A percentile compares a stretch with the other conserved stretches of the same genome.
Conservation (phyloP, 2,888 invertebrate species). For the Ecdyonurus torrentis region DNA sequence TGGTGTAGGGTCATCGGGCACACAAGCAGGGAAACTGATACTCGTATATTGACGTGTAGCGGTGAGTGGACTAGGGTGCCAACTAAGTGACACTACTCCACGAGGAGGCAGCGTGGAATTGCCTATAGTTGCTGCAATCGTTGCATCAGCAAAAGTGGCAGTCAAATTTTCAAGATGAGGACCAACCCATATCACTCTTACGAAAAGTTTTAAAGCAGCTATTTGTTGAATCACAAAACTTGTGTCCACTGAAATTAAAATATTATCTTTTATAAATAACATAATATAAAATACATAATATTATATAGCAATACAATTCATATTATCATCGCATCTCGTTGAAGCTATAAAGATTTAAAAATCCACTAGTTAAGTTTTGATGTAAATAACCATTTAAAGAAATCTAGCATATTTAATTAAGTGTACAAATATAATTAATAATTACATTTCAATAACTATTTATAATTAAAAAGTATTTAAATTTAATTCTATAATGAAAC, state of each 20-base stretch:
- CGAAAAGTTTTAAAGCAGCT: slow-evolving; percentile 35
- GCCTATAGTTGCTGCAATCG: not conserved
- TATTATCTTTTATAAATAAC: too few species aligned
- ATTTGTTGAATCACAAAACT: slow-evolving; percentile 42
- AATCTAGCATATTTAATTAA: too few species aligned
- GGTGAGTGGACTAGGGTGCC: slow-evolving; percentile 27
- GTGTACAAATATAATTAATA: too few species aligned
- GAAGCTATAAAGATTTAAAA: too few species aligned
- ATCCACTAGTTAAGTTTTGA: too few species aligned
- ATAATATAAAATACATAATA: too few species aligned
- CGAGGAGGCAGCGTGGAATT: slow-evolving; percentile 9
- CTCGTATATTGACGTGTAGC: slow-evolving; percentile 22
- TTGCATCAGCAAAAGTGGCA: slow-evolving; percentile 20
- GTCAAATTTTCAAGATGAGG: slow-evolving; percentile 31
- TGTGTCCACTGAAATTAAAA: slow-evolving; percentile 25
- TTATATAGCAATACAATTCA: too few species aligned
- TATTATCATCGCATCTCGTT: too few species aligned
- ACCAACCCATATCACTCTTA: slow-evolving; percentile 55
- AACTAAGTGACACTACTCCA: slow-evolving; percentile 1
- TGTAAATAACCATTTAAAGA: too few species aligned
- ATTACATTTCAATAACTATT: too few species aligned
- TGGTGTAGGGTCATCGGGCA: slow-evolving; percentile 16
- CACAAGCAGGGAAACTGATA: slow-evolving; percentile 47
- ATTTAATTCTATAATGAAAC: too few species aligned
- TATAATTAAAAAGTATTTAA: too few species aligned